phyloP scores from a whole-genome alignment of 2,797 vertebrate genomes.

The Oophaga sylvatica region DNA sequence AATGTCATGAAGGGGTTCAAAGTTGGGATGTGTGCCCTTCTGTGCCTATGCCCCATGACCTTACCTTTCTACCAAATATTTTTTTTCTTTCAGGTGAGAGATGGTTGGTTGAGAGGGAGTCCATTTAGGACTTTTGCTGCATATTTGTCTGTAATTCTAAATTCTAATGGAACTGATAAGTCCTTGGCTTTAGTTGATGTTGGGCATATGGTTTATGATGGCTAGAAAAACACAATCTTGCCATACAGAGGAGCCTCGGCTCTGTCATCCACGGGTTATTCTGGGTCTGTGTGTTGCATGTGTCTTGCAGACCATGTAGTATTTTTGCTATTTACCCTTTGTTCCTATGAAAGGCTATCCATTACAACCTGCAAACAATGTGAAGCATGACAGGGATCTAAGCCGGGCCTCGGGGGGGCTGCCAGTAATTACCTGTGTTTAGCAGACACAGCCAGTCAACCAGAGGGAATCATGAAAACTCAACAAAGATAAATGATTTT shows the following conservation, averaged over 20 bases:
- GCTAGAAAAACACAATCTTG: background rate
- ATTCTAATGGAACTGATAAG: background rate
- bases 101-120: too few species aligned
- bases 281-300: background rate
- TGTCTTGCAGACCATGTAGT: constrained; percentile 32
- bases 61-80: too few species aligned
- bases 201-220: background rate
- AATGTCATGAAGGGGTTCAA: too few species aligned
- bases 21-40: too few species aligned
- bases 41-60: too few species aligned
- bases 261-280: background rate
- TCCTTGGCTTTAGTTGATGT: background rate
- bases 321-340: constrained; percentile 31
- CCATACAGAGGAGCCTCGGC: background rate
- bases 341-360: constrained; percentile 33
- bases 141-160: background rate
- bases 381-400: constrained; percentile 11
- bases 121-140: too few species aligned
- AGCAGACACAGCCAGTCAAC: constrained; percentile 17
- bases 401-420: constrained; percentile 34
- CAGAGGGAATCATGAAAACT: constrained; percentile 19
- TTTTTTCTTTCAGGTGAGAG: too few species aligned
- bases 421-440: constrained; percentile 44
- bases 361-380: constrained; percentile 44
- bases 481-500: constrained; percentile 29